phyloP scores from a whole-genome alignment of 2,888 invertebrate genomes.

The Sclerodermus sp. region DNA sequence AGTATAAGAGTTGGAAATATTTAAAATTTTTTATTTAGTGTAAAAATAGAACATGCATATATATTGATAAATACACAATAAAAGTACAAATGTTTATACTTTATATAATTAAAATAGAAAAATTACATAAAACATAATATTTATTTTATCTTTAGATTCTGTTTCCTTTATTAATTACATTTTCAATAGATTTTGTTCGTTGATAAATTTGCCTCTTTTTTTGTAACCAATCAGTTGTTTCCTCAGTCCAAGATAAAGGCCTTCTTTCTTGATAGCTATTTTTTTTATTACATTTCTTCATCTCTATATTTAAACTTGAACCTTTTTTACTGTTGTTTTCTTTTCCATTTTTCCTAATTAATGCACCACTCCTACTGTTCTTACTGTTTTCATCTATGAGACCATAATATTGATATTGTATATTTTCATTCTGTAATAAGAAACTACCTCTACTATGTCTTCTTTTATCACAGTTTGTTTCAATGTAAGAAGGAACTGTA shows the following conservation, averaged over 20 bases:
- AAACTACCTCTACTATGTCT: constrained; percentile 39
- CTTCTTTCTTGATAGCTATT: constrained; percentile 14
- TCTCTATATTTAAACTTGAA: too few relatives aligned
- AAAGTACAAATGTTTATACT: too few relatives aligned
- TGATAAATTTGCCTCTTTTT: constrained; percentile 46
- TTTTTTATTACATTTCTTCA: too few relatives aligned
- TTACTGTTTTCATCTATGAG: constrained; percentile 37
- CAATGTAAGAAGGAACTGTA: too few relatives aligned
- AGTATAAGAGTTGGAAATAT: background rate
- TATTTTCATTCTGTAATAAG: constrained; percentile 36
- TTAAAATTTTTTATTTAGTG: background rate
- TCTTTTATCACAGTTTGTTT: background rate
- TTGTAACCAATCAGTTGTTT: constrained; percentile 45
- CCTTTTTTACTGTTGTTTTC: background rate
- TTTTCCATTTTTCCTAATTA: background rate
- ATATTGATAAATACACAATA: too few relatives aligned
- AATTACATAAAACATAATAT: too few relatives aligned
- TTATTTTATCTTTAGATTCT: constrained; percentile 17
- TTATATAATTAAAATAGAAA: too few relatives aligned
- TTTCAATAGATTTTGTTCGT: constrained; percentile 27
- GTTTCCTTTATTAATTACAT: constrained; percentile 44
- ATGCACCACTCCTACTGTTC: background rate
- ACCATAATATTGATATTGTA: constrained; percentile 50
- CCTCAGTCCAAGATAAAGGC: constrained; percentile 48
- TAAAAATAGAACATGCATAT: too few relatives aligned